Evolutionary conservation across 2,113 vertebrate genomes (phyloP).

Genomic region (Sceloporus undulatus): DNA sequence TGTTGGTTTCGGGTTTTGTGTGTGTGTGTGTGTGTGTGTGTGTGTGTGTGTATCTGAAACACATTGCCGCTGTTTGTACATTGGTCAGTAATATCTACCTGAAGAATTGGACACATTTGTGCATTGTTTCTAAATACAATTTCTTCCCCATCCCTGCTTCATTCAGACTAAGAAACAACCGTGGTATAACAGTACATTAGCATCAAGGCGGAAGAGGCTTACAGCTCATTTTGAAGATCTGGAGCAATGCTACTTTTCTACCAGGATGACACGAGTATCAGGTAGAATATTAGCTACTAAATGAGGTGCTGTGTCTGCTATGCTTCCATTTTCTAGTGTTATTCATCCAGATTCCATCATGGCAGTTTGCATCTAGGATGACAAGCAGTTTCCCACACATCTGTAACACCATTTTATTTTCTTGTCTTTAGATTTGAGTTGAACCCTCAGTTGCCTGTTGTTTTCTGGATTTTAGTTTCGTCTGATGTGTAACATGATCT

Average conservation of each 20-base stretch:
- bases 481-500: not conserved
- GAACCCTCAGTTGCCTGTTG: too few species aligned
- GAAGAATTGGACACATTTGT: not conserved
- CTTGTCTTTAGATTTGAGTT: not conserved
- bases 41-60: not conserved
- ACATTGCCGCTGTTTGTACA: not conserved
- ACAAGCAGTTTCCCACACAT: not conserved
- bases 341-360: not conserved
- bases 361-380: not conserved
- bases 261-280: constrained; percentile 95
- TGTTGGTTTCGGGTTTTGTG: accelerated
- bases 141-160: constrained; percentile 30
- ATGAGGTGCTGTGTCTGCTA: not conserved
- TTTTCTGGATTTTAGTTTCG: not conserved
- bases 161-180: constrained; percentile 93
- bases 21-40: too few species aligned
- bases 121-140: constrained; percentile 43
- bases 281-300: constrained; percentile 74
- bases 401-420: not conserved
- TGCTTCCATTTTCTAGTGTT: not conserved
- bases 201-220: constrained; percentile 93
- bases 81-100: not conserved
- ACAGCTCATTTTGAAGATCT: constrained; percentile 98
- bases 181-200: constrained; percentile 96
- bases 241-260: constrained; percentile 98